Percentiles rank a stretch among this genome's conserved stretches.
These are phyloP conservation scores for Ceratina australensis DNA, from an alignment of 1,140 invertebrate genomes.

Conservation along the genomic window DNA sequence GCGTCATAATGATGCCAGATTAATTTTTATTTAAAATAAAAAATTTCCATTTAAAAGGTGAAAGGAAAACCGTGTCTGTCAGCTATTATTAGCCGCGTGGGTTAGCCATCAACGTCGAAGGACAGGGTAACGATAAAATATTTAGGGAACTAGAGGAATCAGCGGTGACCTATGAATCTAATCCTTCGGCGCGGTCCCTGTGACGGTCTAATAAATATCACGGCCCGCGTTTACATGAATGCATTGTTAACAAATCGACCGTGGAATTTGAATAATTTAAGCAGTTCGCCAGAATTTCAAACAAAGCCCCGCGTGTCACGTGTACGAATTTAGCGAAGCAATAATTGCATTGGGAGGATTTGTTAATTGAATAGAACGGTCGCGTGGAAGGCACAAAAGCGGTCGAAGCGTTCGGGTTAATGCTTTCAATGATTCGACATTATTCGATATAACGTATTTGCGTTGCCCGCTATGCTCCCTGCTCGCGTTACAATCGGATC, in stretches of 20 bases:
- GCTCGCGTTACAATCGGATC: too few species aligned
- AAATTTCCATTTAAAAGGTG: too few species aligned
- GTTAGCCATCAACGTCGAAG: too few species aligned
- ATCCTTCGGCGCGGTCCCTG: neutral
- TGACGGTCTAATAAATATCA: constrained; percentile 29
- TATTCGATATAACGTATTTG: neutral
- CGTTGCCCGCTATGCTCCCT: too few species aligned
- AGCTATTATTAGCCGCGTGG: too few species aligned
- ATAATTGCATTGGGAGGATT: constrained; percentile 39
- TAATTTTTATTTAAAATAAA: too few species aligned
- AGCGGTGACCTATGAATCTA: neutral
- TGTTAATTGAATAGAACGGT: constrained; percentile 42
- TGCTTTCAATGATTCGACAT: constrained; percentile 23
- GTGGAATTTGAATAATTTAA: constrained; percentile 44
- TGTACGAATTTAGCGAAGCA: constrained; percentile 42
- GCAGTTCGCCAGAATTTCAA: constrained; percentile 37
- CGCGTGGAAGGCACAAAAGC: constrained; percentile 26
- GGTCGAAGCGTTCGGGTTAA: neutral
- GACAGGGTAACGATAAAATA: too few species aligned
- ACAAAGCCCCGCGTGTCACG: constrained; percentile 32
- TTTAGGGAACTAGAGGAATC: too few species aligned
- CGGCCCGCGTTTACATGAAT: constrained; percentile 21
- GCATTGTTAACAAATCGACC: constrained; percentile 41
- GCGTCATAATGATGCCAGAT: too few species aligned
- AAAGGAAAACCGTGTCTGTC: too few species aligned